phyloP scores from a whole-genome alignment of 1,140 invertebrate genomes.

The Drosophila truncata region DNA sequence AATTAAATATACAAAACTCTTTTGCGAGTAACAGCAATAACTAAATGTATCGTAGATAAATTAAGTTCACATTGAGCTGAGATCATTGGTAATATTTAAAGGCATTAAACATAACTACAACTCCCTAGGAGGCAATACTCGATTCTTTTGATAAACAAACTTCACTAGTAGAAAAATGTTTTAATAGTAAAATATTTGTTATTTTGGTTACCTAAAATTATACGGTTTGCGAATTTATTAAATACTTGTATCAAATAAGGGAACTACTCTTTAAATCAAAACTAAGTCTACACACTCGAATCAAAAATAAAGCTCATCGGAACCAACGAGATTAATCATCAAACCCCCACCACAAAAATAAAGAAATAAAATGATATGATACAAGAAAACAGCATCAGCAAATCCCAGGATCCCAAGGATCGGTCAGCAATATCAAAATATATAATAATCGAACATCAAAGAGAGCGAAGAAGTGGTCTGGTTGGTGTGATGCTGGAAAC shows the following conservation, averaged over 20 bases:
- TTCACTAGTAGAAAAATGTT: conserved; percentile 13
- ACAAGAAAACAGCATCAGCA: conserved; percentile 36
- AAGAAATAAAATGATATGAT: neutral
- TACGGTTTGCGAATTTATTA: conserved; percentile 43
- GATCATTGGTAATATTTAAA: conserved; percentile 32
- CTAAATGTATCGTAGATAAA: conserved; percentile 54
- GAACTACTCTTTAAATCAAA: conserved; percentile 32
- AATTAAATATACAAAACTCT: conserved; percentile 29
- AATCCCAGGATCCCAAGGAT: conserved; percentile 34
- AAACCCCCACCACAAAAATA: conserved; percentile 24
- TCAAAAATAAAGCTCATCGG: conserved; percentile 36
- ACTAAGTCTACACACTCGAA: conserved; percentile 21
- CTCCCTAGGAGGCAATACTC: conserved; percentile 25
- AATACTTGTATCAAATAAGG: conserved; percentile 30
- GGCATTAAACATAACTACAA: conserved; percentile 8
- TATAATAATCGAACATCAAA: conserved; percentile 26
- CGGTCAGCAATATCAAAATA: conserved; percentile 1
- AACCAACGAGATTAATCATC: conserved; percentile 47
- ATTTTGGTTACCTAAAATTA: conserved; percentile 14
- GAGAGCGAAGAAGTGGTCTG: conserved; percentile 34
- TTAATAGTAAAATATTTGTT: conserved; percentile 32
- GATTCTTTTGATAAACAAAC: conserved; percentile 7
- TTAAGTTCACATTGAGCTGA: conserved; percentile 43
- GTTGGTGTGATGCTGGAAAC: conserved; percentile 48
- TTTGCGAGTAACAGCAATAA: conserved; percentile 54